Evolutionary conservation across 2,888 invertebrate species (phyloP).

Genomic region (Smittia sp.): DNA sequence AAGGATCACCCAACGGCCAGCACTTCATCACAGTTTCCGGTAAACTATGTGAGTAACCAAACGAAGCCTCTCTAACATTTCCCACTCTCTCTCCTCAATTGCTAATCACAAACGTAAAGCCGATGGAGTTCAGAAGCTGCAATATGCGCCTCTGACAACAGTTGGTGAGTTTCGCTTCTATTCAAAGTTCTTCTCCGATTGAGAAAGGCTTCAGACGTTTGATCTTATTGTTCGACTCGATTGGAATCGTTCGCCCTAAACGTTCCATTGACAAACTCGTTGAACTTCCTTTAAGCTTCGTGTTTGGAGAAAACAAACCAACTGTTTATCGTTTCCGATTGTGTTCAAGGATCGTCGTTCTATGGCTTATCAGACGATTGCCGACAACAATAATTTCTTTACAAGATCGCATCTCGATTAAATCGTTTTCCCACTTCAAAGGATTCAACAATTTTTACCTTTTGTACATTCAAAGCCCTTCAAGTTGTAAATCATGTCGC

Average conservation of each 20-base stretch:
- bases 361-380: no score
- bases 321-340: background rate
- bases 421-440: no score
- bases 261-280: no score
- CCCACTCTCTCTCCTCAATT: background rate
- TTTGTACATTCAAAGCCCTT: no score
- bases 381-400: no score
- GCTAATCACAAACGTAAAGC: conserved; percentile 25
- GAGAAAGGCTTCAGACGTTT: background rate
- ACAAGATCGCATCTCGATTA: no score
- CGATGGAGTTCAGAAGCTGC: conserved; percentile 41
- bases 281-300: no score
- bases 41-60: conserved; percentile 44
- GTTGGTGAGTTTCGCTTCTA: conserved; percentile 42
- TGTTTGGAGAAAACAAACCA: conserved; percentile 36
- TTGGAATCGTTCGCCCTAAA: no score
- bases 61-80: background rate
- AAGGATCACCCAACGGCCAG: conserved; percentile 48
- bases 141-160: conserved; percentile 42
- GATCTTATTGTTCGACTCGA: background rate
- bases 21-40: conserved; percentile 53
- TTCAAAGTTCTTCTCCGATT: background rate
- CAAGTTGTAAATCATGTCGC: background rate
- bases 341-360: no score
- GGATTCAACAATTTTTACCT: no score